Conservation (phyloP, 1,140 invertebrate genomes). For the Papilio dardanus region DNA sequence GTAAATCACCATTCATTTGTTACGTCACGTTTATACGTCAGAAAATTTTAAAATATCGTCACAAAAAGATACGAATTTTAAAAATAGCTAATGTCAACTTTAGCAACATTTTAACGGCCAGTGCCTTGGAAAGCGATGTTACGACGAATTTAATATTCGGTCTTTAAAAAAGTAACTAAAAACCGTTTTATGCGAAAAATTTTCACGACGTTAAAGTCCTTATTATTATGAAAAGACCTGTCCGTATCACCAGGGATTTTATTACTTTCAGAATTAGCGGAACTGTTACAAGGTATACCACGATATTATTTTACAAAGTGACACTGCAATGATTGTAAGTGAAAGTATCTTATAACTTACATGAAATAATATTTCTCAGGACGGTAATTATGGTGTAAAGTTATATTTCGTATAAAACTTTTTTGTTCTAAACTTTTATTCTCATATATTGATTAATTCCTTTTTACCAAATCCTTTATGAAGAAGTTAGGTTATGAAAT, state of each 20-base stretch:
- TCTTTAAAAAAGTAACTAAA: conserved; percentile 25
- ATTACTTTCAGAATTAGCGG: conserved; percentile 16
- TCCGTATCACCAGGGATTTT: conserved; percentile 5
- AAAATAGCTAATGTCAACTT: conserved; percentile 33
- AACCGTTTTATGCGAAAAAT: conserved; percentile 29
- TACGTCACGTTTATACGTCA: no score
- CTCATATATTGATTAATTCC: no score
- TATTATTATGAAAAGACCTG: conserved; percentile 16
- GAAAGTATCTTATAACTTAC: background rate
- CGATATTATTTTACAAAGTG: background rate
- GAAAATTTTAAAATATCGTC: conserved; percentile 48
- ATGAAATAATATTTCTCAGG: no score
- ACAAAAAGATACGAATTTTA: conserved; percentile 36
- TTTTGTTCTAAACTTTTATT: no score
- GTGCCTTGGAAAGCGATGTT: conserved; percentile 20
- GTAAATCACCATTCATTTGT: no score
- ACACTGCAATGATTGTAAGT: background rate
- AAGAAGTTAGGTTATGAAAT: no score
- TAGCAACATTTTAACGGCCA: conserved; percentile 15
- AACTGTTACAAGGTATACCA: background rate
- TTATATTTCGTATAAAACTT: no score
- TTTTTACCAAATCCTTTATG: no score
- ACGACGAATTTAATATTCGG: conserved; percentile 26
- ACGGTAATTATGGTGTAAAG: no score
- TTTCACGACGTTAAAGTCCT: conserved; percentile 21